Base-by-base conservation (phyloP, 2,797 vertebrate species). In the Hippopotamyrus pictus region DNA sequence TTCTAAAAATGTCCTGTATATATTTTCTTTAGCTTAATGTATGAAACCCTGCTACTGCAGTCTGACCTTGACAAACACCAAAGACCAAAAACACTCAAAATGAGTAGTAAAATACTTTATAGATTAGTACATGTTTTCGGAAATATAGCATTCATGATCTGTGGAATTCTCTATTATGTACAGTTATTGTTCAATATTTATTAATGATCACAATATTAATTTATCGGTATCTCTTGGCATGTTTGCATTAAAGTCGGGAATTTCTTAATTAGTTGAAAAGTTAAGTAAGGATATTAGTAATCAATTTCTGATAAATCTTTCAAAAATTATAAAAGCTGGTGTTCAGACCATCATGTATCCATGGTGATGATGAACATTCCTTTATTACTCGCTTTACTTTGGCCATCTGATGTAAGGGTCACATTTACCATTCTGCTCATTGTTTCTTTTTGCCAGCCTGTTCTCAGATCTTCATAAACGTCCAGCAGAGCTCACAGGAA, bases 101-200 rank as follows among this genome's bases (percentile, higher is more conserved):
- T 89, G 95, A 96, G 95, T 96, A 95, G 93, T 96, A 96, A 96
- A 96, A 96, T 96, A 96, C 95, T 96, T 96, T 96, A 96, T 96
- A 95, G 94, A 95, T 95, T 94, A 93, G 92, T 95, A 93, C 95
- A 95, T 93, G 94, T 94, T 95, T 95, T 96, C 92, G 95, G 94
- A 96, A 96, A 96, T 95, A 95, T 94, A 95, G 93, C 94, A 94
- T 95, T 93, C 95, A 95, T 86, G 90, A 90, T 95, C 92, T 94
- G 93, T 94, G 93, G 73, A 92, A 93, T 93, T 94, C 88, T 91
- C 94, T 95, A 93, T 91, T 91, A 92, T 91, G 84, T 91, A 93
- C 94, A 95, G 93, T 94, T 89, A 91, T 91, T 90, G 90, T 89
- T 91, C 84, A 33, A 54, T 88, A 92, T 91, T 93, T 57, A 92